Evolutionary conservation across 2,113 vertebrate species (phyloP).

Genomic region (Euleptes europaea): DNA sequence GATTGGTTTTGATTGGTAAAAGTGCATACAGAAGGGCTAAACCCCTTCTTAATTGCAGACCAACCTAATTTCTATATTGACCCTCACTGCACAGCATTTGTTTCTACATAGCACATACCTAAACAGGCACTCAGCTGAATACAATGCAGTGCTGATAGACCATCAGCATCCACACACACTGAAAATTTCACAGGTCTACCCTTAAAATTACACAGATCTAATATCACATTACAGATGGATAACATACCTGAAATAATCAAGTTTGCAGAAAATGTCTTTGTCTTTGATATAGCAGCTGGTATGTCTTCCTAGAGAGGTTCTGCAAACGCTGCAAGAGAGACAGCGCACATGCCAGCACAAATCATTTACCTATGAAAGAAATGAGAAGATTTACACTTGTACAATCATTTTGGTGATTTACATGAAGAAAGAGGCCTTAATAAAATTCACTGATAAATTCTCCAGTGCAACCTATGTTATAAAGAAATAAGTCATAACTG

Average conservation of each 20-base stretch:
- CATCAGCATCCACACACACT: background rate
- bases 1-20: no score
- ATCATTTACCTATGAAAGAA: conserved; percentile 87
- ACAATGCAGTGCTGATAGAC: background rate
- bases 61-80: no score
- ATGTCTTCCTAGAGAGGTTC: conserved; percentile 91
- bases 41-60: no score
- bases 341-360: conserved; percentile 98
- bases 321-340: conserved; percentile 96
- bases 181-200: background rate
- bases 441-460: no score
- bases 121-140: no score
- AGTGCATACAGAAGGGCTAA: no score
- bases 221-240: background rate
- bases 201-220: background rate
- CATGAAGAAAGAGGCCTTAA: background rate
- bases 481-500: background rate
- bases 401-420: background rate
- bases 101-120: no score
- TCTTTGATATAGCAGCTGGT: conserved; percentile 98
- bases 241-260: conserved; percentile 96
- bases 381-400: rapidly evolving
- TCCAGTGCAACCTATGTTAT: no score
- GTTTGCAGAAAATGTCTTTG: conserved; percentile 97
- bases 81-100: no score